These are phyloP conservation scores for Chaetophractus vellerosus DNA, from an alignment of 2,797 vertebrate genomes.

Conservation along the genomic window DNA sequence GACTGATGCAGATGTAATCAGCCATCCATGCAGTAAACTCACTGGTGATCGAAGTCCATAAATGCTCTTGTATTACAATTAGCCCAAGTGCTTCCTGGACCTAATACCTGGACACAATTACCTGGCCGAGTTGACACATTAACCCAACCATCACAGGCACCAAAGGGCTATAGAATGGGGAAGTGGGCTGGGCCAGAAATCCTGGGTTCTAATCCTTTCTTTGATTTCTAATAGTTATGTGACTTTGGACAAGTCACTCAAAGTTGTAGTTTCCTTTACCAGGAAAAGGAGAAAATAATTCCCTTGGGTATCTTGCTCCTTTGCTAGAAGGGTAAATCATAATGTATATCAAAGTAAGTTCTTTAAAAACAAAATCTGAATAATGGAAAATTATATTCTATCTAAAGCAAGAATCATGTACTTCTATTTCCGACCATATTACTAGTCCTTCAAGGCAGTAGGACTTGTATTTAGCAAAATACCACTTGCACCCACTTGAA, in stretches of 20 bases:
- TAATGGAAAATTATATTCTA: neutral
- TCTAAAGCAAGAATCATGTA: neutral
- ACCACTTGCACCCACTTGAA: neutral
- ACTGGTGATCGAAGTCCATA: too few species aligned
- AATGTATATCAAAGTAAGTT: neutral
- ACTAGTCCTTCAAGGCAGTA: neutral
- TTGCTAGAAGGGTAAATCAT: neutral
- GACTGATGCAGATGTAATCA: too few species aligned
- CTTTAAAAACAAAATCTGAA: neutral
- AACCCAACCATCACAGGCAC: too few species aligned
- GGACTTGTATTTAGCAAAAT: neutral
- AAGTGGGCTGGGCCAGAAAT: neutral
- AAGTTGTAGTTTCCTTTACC: neutral
- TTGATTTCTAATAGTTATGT: neutral
- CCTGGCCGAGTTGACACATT: too few species aligned
- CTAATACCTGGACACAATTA: too few species aligned
- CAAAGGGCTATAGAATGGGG: neutral
- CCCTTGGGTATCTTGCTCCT: neutral
- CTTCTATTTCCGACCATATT: neutral
- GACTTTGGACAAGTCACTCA: constrained; percentile 3
- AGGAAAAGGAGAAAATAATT: neutral
- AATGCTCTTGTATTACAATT: too few species aligned
- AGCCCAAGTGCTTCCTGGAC: too few species aligned
- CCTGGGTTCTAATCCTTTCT: neutral
- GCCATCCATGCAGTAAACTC: too few species aligned